Evolutionary conservation across 2,797 vertebrate genomes (phyloP).

Genomic region (Rallus crepitans): DNA sequence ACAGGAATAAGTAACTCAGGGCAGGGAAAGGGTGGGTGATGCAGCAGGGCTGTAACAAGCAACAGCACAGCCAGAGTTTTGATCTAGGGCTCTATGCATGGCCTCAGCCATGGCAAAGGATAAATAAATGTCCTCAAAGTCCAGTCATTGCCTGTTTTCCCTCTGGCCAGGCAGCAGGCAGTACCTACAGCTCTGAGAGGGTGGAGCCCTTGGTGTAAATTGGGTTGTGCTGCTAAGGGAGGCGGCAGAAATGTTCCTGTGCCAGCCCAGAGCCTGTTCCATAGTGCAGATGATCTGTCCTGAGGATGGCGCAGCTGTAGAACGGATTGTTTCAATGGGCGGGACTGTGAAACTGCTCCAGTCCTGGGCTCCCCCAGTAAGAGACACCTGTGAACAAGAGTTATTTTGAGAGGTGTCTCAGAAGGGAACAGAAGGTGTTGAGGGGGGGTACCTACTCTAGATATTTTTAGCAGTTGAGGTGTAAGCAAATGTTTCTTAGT

Average conservation of each 20-base stretch:
- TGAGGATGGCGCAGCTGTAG: not conserved
- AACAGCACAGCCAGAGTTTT: not conserved
- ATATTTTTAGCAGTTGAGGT: not conserved
- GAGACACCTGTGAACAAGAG: too few species aligned
- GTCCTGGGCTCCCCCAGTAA: not conserved
- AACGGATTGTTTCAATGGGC: not conserved
- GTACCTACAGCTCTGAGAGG: not conserved
- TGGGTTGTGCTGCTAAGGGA: accelerated
- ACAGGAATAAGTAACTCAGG: not conserved
- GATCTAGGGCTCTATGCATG: accelerated
- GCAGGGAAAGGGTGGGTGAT: not conserved
- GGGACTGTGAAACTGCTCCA: not conserved
- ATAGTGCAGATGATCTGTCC: accelerated
- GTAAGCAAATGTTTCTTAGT: not conserved
- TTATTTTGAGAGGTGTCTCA: too few species aligned
- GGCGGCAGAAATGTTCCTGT: not conserved
- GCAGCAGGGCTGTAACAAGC: not conserved
- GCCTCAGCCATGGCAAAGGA: not conserved
- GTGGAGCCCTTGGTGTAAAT: too few species aligned
- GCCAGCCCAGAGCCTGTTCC: not conserved
- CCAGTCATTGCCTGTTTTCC: not conserved
- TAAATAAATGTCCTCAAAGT: not conserved
- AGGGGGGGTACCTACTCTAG: not conserved
- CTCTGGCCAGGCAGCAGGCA: not conserved
- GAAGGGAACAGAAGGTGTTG: too few species aligned